These are phyloP conservation scores for Scaptomyza reducta DNA, from an alignment of 2,888 invertebrate genomes.

Conservation along the genomic window DNA sequence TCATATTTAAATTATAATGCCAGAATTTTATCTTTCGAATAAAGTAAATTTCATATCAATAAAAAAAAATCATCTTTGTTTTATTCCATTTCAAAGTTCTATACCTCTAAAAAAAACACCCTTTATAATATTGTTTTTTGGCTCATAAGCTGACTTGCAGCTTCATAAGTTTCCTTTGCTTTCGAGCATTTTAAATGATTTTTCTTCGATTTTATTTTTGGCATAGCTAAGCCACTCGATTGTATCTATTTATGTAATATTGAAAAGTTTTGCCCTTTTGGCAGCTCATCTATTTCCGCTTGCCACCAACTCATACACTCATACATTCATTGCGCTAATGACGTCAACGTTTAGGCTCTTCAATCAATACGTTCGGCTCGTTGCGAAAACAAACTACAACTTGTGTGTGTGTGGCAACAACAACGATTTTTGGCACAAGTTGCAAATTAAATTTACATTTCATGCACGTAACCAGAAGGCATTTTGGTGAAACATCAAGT, in stretches of 20 bases:
- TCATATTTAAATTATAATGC: no score
- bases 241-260: neutral
- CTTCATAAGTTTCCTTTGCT: no score
- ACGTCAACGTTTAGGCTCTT: conserved; percentile 65
- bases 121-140: no score
- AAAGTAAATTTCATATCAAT: no score
- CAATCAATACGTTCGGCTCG: conserved; percentile 27
- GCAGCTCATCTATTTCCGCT: conserved; percentile 44
- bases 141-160: no score
- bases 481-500: conserved; percentile 1
- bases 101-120: no score
- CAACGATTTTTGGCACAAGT: conserved; percentile 65
- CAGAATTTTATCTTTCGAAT: no score
- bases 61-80: no score
- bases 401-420: conserved; percentile 40
- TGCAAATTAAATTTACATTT: conserved; percentile 78
- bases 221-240: no score
- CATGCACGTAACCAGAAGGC: conserved; percentile 64
- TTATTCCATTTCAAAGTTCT: no score
- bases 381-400: conserved; percentile 35
- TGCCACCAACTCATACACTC: conserved; percentile 15
- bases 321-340: conserved; percentile 49
- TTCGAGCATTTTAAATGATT: no score
- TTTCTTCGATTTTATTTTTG: no score
- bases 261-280: conserved; percentile 27